Conservation (phyloP, 2,797 vertebrate genomes). For the Synaphobranchus kaupii region DNA sequence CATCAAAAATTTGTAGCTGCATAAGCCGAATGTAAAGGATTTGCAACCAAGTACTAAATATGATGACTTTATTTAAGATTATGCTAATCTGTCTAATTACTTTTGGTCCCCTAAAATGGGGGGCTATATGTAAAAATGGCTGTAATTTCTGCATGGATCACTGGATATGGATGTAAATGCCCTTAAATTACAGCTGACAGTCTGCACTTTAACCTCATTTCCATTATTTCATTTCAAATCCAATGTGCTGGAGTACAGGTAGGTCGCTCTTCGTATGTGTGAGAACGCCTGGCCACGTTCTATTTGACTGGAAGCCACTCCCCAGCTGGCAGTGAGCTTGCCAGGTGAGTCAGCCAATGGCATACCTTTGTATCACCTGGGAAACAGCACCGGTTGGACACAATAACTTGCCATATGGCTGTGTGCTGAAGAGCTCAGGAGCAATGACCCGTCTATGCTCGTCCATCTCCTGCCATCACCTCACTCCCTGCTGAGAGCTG, state of each 20-base stretch:
- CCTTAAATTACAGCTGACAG: too few species aligned
- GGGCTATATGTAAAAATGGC: too few species aligned
- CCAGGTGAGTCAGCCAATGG: neutral
- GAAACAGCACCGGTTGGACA: neutral
- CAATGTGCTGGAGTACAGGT: neutral
- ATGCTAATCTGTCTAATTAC: too few species aligned
- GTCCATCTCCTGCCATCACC: neutral
- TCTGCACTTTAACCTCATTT: too few species aligned
- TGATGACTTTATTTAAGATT: neutral
- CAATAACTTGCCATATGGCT: too few species aligned
- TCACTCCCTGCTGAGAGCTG: neutral
- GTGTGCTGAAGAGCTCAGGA: neutral
- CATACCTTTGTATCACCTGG: neutral
- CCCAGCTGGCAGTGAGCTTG: neutral
- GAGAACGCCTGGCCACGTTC: neutral
- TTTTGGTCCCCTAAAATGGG: too few species aligned
- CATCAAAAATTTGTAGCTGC: too few species aligned
- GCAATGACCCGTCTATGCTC: neutral
- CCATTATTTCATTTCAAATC: too few species aligned
- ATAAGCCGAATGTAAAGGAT: conserved; percentile 24
- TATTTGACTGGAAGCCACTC: neutral
- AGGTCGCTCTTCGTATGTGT: neutral
- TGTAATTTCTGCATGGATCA: too few species aligned
- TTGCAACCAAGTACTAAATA: conserved; percentile 30
- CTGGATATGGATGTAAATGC: too few species aligned